phyloP scores from a whole-genome alignment of 2,797 vertebrate genomes.

The Acipenser oxyrinchus region DNA sequence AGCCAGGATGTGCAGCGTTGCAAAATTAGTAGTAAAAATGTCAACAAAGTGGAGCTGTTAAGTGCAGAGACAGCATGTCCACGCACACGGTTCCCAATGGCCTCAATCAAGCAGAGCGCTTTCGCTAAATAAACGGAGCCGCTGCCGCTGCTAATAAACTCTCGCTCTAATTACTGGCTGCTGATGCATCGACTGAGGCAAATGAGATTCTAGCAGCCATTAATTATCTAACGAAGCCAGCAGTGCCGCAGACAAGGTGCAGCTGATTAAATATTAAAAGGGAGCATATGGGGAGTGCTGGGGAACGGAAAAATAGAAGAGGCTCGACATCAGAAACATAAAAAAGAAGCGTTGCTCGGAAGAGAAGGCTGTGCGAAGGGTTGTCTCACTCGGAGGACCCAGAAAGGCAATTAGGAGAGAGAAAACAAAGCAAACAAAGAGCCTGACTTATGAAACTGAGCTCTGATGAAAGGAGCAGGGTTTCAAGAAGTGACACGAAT shows the following conservation, averaged over 20 bases:
- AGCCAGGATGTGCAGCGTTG: conserved; percentile 47
- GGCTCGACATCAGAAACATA: conserved; percentile 14
- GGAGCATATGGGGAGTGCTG: conserved; percentile 63
- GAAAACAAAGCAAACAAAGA: conserved; percentile 41
- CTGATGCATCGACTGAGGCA: conserved; percentile 71
- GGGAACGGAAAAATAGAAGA: conserved; percentile 54
- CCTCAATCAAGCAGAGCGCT: conserved; percentile 61
- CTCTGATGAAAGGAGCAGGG: conserved; percentile 43
- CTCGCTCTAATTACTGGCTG: conserved; percentile 72
- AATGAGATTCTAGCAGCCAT: conserved; percentile 63
- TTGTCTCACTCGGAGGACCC: conserved; percentile 25
- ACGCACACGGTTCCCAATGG: conserved; percentile 50
- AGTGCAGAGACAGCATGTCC: conserved; percentile 51
- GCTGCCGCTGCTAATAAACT: conserved; percentile 64
- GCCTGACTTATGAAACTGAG: conserved; percentile 48
- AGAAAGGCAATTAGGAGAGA: conserved; percentile 56
- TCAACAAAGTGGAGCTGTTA: conserved; percentile 57
- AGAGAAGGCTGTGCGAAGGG: conserved; percentile 23
- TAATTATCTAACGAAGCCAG: conserved; percentile 77
- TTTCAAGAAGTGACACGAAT: neutral
- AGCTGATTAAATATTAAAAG: conserved; percentile 82
- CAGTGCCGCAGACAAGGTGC: conserved; percentile 68
- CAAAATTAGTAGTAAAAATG: conserved; percentile 56
- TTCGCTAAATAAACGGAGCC: conserved; percentile 60
- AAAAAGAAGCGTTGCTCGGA: conserved; percentile 22